Evolutionary conservation across 1,140 invertebrate species (phyloP), one percentile per base, ranked within the genome.

Genomic region (Zaprionus gabonicus): DNA sequence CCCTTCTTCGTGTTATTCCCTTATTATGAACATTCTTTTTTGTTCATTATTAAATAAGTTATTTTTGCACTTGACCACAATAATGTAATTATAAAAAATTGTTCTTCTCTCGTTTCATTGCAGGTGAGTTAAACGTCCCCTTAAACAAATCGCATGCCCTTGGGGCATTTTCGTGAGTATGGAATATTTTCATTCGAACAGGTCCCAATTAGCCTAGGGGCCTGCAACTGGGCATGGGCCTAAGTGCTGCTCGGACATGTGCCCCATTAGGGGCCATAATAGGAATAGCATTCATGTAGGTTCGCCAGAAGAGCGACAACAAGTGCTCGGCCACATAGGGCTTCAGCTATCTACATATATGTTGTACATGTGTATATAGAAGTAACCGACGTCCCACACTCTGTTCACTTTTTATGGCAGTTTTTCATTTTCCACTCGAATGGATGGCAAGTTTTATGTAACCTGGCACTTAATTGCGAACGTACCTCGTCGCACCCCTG

Each of bases 81-180:
- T 88, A 80, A 88, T 83, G 64, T 83, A 88, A 83, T 87, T 88
- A 88, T 74, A 83, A 34, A 34, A 80, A 72, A 68, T 80, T 81
- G 78, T 76, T 65, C 74, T 81, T 78, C 74, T 88, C 12, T 23
- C 4, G 70, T 78, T 88, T 80, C 63, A 57, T 87, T 87, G 49
- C 84, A 87, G 83, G 83, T 87, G 78, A 87, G 83, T 87, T 87
- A 88, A 88, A 81, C 68, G 80, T 88, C 80, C 68, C 53, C 20
- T 51, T 51, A 59, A 64, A 65, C 64, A 74, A 76, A 86, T 74
- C 46, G 67, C 74, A 57, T 83, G 84, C 81, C 82, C 71, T 49
- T 64, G 25, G 67, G 83, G 72, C 67, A 69, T 58, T 49, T 78
- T 88, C 81, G 83, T 87, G 83, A 87, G 83, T 87, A 87, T 87